phyloP scores from a whole-genome alignment of 2,797 vertebrate species.

The Lemur catta region DNA sequence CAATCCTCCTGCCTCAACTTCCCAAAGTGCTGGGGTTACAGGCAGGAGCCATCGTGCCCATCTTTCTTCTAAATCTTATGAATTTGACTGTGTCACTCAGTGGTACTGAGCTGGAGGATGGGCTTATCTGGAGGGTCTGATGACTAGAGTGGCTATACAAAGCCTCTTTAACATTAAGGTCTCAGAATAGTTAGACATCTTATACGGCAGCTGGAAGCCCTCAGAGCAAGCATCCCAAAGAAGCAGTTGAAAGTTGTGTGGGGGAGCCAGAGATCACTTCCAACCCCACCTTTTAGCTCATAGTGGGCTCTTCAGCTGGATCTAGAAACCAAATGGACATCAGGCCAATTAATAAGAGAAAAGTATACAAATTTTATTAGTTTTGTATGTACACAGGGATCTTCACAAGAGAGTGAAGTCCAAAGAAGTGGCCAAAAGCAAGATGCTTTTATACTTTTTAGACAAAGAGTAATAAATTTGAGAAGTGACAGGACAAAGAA shows the following conservation, averaged over 20 bases:
- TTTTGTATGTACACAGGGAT: background rate
- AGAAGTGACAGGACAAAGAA: background rate
- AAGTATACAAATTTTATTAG: background rate
- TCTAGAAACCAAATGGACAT: background rate
- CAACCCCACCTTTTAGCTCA: background rate
- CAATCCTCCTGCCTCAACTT: background rate
- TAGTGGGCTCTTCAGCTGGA: background rate
- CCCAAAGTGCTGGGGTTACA: background rate
- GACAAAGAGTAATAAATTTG: background rate
- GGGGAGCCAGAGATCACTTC: background rate
- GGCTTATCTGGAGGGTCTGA: background rate
- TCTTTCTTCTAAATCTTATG: background rate
- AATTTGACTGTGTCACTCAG: background rate
- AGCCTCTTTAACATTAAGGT: background rate
- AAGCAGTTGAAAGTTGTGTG: background rate
- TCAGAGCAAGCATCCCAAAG: background rate
- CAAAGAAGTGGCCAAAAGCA: background rate
- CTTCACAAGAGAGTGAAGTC: background rate
- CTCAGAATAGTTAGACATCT: background rate
- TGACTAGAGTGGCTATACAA: background rate
- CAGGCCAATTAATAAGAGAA: background rate
- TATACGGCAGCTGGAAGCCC: background rate
- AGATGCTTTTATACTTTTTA: background rate
- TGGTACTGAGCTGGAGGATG: background rate
- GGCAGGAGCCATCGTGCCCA: background rate